Evolutionary conservation across 2,888 invertebrate species (phyloP).

Genomic region (Nomada lathburiana): DNA sequence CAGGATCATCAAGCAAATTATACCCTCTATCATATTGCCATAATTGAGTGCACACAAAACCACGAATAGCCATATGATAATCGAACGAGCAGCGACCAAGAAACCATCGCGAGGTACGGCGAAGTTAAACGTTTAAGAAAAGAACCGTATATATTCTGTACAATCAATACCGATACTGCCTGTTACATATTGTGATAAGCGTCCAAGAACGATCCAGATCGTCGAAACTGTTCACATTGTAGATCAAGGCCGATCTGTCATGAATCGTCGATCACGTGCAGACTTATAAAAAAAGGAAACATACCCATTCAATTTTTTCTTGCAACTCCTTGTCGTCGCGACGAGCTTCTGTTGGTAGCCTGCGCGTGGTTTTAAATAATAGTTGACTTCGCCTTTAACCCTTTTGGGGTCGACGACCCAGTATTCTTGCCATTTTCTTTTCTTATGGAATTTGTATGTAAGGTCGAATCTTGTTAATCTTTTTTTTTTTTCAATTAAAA

Average conservation of each 20-base stretch:
- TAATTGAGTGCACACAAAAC: background rate
- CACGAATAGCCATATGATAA: background rate
- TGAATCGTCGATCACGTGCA: slow-evolving; percentile 1
- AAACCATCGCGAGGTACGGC: background rate
- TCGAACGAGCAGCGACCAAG: background rate
- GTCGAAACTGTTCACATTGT: slow-evolving; percentile 8
- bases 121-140: background rate
- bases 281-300: background rate
- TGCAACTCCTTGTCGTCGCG: background rate
- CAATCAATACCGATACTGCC: slow-evolving; percentile 25
- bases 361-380: background rate
- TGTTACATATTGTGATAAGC: slow-evolving; percentile 43
- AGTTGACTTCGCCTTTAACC: background rate
- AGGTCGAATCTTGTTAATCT: background rate
- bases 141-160: background rate
- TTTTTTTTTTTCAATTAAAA: background rate
- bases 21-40: background rate
- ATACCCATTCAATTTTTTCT: too few relatives aligned
- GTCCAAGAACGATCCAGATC: background rate
- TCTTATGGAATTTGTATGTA: background rate
- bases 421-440: background rate
- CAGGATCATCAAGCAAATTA: background rate
- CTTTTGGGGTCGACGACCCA: background rate
- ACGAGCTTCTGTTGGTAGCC: slow-evolving; percentile 6
- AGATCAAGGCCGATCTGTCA: background rate